These are phyloP conservation scores for Allobates femoralis DNA, from an alignment of 2,797 vertebrate species.

Conservation along the genomic window DNA sequence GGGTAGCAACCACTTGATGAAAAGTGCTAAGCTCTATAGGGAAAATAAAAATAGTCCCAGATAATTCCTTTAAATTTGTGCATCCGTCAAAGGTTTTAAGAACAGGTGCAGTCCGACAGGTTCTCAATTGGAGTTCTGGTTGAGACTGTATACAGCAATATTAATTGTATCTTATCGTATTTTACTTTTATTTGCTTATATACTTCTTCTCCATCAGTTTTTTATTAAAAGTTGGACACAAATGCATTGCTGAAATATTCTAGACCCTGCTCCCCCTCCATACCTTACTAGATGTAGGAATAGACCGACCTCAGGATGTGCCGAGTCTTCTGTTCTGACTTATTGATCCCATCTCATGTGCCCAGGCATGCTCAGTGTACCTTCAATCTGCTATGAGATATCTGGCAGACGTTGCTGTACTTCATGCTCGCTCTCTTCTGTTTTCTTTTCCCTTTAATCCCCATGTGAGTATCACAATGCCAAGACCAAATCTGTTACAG, in stretches of 20 bases:
- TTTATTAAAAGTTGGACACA: background rate
- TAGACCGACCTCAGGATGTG: conserved; percentile 35
- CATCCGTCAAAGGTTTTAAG: no score
- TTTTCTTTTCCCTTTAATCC: conserved; percentile 54
- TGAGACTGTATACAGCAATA: no score
- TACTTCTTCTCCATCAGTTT: background rate
- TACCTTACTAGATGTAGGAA: background rate
- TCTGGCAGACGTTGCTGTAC: conserved; percentile 39
- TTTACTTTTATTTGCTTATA: no score
- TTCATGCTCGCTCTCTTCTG: conserved; percentile 44
- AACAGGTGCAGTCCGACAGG: no score
- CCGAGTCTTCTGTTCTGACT: conserved; percentile 37
- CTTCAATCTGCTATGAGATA: conserved; percentile 55
- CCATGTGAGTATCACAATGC: conserved; percentile 39
- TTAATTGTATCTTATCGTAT: no score
- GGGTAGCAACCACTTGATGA: no score
- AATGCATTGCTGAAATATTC: conserved; percentile 22
- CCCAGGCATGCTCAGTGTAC: conserved; percentile 35
- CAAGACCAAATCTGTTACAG: conserved; percentile 54
- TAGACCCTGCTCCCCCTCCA: background rate
- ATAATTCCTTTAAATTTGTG: no score
- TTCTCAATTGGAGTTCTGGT: no score
- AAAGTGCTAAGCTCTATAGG: no score
- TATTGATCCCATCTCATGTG: conserved; percentile 50
- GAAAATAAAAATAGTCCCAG: no score